A percentile compares a stretch with the other conserved stretches of the same genome.
Conservation (phyloP, 2,797 vertebrate genomes). For the Gobio occitaniae region DNA sequence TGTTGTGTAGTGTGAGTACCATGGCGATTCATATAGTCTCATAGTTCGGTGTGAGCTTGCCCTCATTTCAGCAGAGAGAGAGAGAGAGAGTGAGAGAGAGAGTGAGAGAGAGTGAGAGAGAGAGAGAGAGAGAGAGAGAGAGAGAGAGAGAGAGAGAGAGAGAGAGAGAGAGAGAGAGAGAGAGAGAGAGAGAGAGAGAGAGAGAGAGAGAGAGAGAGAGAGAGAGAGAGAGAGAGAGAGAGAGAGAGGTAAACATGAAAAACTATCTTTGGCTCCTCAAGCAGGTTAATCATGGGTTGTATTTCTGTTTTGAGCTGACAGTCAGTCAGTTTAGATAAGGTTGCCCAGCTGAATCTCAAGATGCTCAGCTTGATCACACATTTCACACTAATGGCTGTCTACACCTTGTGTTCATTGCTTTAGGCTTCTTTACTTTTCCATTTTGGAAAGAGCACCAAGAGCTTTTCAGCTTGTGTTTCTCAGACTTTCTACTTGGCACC, state of each 20-base stretch:
- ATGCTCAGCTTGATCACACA: background rate
- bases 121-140: background rate
- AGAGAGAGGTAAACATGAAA: background rate
- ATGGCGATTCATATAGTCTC: no score
- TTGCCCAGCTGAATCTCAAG: constrained; percentile 4
- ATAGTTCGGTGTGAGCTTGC: no score
- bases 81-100: no score
- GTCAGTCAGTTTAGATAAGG: constrained; percentile 37
- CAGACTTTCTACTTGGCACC: constrained; percentile 32
- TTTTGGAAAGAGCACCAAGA: background rate
- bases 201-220: background rate
- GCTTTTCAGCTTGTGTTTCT: constrained; percentile 12
- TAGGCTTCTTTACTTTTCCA: constrained; percentile 25
- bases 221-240: background rate
- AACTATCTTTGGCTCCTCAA: constrained; percentile 36
- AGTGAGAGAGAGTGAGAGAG: no score
- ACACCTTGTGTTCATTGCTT: constrained; percentile 6
- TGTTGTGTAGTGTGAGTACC: no score
- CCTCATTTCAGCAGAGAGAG: background rate
- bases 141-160: no score
- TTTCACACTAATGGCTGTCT: constrained; percentile 19
- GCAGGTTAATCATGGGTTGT: constrained; percentile 37
- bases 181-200: background rate
- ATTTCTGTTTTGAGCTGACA: constrained; percentile 32
- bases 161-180: background rate